Conservation (phyloP, 1,140 invertebrate species). For the Hycleus cichorii region DNA sequence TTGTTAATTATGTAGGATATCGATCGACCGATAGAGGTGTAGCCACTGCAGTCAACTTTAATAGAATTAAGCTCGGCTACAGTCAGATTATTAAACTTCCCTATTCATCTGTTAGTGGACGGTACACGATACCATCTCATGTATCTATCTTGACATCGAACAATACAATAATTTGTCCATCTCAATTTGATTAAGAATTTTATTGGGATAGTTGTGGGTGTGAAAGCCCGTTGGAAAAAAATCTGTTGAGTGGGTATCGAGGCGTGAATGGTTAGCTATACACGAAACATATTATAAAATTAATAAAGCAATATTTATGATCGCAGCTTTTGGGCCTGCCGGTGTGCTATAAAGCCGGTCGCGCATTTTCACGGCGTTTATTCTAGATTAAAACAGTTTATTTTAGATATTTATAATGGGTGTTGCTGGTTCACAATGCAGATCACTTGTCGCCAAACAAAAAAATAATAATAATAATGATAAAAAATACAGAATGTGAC, state of each 20-base stretch:
- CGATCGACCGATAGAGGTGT: constrained; percentile 28
- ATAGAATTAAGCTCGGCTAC: constrained; percentile 34
- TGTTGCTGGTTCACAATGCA: constrained; percentile 36
- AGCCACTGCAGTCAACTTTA: constrained; percentile 35
- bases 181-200: too few species aligned
- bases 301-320: constrained; percentile 41
- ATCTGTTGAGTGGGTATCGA: too few species aligned
- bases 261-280: constrained; percentile 8
- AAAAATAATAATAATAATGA: constrained; percentile 29
- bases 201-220: too few species aligned
- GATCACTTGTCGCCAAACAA: constrained; percentile 38
- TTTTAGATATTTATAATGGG: constrained; percentile 43
- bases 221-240: too few species aligned
- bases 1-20: constrained; percentile 36
- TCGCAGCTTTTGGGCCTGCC: constrained; percentile 38
- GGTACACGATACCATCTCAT: neutral
- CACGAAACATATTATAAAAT: constrained; percentile 38
- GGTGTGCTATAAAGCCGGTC: constrained; percentile 21
- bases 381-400: constrained; percentile 44
- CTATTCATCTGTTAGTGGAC: constrained; percentile 24
- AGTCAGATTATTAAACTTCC: constrained; percentile 34
- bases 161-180: too few species aligned
- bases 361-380: constrained; percentile 35
- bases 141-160: too few species aligned
- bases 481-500: constrained; percentile 38